Evolutionary conservation across 2,797 vertebrate species (phyloP), one percentile per base, ranked within the genome.

Genomic region (Mus spretus): DNA sequence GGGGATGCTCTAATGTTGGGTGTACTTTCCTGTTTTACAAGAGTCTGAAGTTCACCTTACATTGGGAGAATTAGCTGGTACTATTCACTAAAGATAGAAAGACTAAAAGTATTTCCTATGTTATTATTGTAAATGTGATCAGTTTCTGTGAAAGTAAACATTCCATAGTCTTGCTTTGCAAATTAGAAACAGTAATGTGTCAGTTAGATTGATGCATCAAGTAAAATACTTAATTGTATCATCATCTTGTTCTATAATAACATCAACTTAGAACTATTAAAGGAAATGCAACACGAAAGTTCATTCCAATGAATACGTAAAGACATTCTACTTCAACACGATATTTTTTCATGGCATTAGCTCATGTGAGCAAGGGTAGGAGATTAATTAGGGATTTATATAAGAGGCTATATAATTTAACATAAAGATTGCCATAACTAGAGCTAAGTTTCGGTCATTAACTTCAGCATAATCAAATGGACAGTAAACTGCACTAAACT

Each of bases 131-230:
- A 40, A 70, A 17, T 85, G 28, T 95, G 57, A 3, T 78, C 89
- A 94, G 80, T 97, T 97, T 67, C 74, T 82, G 44, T 95, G 9
- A 77, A 95, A 88, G 47, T 63, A 0, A 57, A 50, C 53, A 40
- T 91, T 37, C 19, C 8, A 65, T 90, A 40, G 89, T 89, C 87
- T 97, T 93, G 28, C 53, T 96, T 87, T 90, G 15, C 57, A 44
- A 95, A 70, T 77, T 96, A 57, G 50, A 63, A 96, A 72, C n/a
- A 22, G 57, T 91, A 6, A 93, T 67, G 3, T 94, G 90, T 81
- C 17, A 86, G 6, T 96, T 94, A 98, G 81, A 96, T 81, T 91
- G 67, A 93, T 91, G 4, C 93, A 77, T 92, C 91, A 89, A 81
- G 22, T 91, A n/a, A 91, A 94, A 57, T 92, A 28, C 86, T 96